These are phyloP conservation scores for Odocoileus virginianus DNA, from an alignment of 2,113 vertebrate genomes.

Conservation along the genomic window DNA sequence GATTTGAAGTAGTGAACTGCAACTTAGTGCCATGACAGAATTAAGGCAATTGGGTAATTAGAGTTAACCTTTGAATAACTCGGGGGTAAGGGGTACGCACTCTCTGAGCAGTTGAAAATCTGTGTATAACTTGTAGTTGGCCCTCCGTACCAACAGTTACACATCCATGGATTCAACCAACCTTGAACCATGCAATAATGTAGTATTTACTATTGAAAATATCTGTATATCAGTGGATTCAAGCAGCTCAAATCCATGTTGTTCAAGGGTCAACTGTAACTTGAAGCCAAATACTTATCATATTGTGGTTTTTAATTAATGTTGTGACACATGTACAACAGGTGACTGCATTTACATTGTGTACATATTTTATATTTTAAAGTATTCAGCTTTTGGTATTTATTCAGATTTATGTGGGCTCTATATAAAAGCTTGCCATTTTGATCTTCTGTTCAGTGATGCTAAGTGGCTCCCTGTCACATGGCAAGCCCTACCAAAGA, in stretches of 20 bases:
- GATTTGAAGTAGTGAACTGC: neutral
- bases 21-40: neutral
- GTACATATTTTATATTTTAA: neutral
- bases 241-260: neutral
- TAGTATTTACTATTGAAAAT: neutral
- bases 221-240: neutral
- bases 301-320: neutral
- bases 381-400: neutral
- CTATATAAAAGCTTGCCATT: neutral
- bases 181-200: neutral
- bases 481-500: neutral
- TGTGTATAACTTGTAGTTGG: neutral
- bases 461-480: neutral
- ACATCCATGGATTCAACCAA: neutral
- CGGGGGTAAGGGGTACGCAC: neutral
- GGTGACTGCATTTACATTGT: neutral
- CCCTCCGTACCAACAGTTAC: neutral
- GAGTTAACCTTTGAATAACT: neutral
- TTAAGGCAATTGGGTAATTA: neutral
- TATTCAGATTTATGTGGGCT: neutral
- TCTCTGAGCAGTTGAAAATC: neutral
- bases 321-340: neutral
- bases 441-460: constrained; percentile 6
- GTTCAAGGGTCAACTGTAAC: neutral
- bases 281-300: neutral